phyloP scores from a whole-genome alignment of 2,888 invertebrate species.

The Lasioglossum malachurum region DNA sequence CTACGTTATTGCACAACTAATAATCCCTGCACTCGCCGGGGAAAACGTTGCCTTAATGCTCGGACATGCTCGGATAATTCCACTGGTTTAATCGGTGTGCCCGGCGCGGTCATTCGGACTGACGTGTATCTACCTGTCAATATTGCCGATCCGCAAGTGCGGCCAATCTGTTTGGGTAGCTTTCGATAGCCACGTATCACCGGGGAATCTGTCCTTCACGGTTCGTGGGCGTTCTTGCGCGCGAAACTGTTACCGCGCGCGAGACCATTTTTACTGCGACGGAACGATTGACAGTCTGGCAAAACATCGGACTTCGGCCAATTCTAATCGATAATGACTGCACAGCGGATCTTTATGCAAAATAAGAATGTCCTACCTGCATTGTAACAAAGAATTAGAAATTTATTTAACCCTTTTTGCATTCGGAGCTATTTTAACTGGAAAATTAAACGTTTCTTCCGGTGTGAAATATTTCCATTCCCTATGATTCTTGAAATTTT shows the following conservation, averaged over 20 bases:
- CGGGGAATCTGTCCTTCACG: slow-evolving; percentile 66
- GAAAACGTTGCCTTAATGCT: slow-evolving; percentile 45
- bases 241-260: slow-evolving; percentile 42
- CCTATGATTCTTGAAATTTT: too few relatives aligned
- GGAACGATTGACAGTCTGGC: slow-evolving; percentile 4
- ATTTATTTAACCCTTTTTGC: too few relatives aligned
- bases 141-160: slow-evolving; percentile 57
- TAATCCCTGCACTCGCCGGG: slow-evolving; percentile 52
- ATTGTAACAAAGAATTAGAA: too few relatives aligned
- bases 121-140: slow-evolving; percentile 35
- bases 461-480: too few relatives aligned
- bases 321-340: background rate
- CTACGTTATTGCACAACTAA: slow-evolving; percentile 51
- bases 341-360: too few relatives aligned
- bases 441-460: too few relatives aligned
- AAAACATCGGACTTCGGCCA: background rate
- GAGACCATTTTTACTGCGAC: background rate
- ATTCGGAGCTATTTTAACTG: too few relatives aligned
- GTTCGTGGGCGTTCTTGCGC: slow-evolving; percentile 46
- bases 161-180: slow-evolving; percentile 40
- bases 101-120: slow-evolving; percentile 16
- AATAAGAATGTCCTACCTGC: too few relatives aligned
- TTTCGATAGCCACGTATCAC: slow-evolving; percentile 40
- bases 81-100: slow-evolving; percentile 39
- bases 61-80: slow-evolving; percentile 62